Base-by-base conservation (phyloP, 1,140 invertebrate genomes). In the Amyelois transitella region DNA sequence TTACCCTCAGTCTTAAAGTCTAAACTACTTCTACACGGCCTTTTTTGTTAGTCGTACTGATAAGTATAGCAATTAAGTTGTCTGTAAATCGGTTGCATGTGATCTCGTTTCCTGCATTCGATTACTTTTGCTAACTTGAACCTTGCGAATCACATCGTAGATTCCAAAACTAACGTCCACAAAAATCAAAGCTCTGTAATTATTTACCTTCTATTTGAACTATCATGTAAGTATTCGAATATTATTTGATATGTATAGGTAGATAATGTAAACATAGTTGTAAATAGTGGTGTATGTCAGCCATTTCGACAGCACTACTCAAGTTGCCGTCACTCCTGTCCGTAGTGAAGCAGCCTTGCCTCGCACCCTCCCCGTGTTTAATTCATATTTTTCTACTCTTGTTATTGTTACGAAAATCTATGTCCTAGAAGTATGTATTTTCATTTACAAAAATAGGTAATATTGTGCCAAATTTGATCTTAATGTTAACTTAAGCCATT, bases 291-390 rank as follows among this genome's bases (percentile, higher is more conserved):
- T 66, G 65, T 53, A 66, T 72, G 69, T 65, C 68, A 66, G 21
- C 72, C 69, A 72, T 74, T 74, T 77, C 74, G 60, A 62, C 64
- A 69, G 64, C 55, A 55, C 61, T 48, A 22, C 43, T 24, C 18
- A 14, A 21, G 21, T 59, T 48, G 44, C 55, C 51, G 51, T 22
- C 19, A 51, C 52, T 25, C 10, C 43, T 55, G 52, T 57, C 52
- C 18, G 45, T 48, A 48, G 45, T 14, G 44, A 47, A 19, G 19
- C 44, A 48, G 45, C 20, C 45, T 48, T 19, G 43, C 45, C 20
- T n/a, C n/a, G 7, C 45, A 22, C 45, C 21, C 2, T 48, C 45
- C 14, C 45, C n/a, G 8, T 19, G 21, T 21, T 48, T 48, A 4
- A 48, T 48, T 48, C 18, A 21, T 48, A 48, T 48, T 48, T 48